Percentiles rank a stretch among this genome's conserved stretches.
These are phyloP conservation scores for Melipona beecheii DNA, from an alignment of 2,888 invertebrate species.

Conservation along the genomic window DNA sequence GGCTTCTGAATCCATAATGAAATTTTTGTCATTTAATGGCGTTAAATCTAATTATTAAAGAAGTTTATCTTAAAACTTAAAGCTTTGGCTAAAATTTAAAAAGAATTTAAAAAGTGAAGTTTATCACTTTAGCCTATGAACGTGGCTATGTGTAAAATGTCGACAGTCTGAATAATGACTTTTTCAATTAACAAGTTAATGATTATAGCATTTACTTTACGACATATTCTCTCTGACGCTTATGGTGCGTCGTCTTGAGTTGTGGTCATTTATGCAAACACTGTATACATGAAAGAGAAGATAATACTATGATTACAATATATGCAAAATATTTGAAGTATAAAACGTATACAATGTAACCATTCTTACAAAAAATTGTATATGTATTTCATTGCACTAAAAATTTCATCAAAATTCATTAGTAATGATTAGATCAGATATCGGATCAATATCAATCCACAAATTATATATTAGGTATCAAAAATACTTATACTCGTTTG, in stretches of 20 bases:
- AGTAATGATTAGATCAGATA: too few relatives aligned
- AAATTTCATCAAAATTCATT: background rate
- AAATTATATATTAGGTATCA: too few relatives aligned
- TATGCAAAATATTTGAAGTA: background rate
- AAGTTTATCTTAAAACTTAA: too few relatives aligned
- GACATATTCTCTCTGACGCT: background rate
- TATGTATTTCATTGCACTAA: background rate
- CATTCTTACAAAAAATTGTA: background rate
- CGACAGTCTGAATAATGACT: background rate
- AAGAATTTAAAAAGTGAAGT: too few relatives aligned
- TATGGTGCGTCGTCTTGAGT: background rate
- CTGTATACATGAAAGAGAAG: background rate
- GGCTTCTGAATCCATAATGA: too few relatives aligned
- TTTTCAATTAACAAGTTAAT: background rate
- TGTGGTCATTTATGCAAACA: background rate
- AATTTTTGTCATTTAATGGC: too few relatives aligned
- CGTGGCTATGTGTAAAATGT: background rate
- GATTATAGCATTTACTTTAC: background rate
- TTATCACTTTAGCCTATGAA: too few relatives aligned
- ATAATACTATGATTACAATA: background rate
- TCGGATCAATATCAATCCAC: too few relatives aligned
- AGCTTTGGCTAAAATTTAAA: too few relatives aligned
- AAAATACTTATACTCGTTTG: too few relatives aligned
- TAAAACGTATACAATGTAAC: background rate
- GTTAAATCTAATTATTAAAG: too few relatives aligned